Evolutionary conservation across 1,140 invertebrate genomes (phyloP).

Genomic region (Atta colombica): DNA sequence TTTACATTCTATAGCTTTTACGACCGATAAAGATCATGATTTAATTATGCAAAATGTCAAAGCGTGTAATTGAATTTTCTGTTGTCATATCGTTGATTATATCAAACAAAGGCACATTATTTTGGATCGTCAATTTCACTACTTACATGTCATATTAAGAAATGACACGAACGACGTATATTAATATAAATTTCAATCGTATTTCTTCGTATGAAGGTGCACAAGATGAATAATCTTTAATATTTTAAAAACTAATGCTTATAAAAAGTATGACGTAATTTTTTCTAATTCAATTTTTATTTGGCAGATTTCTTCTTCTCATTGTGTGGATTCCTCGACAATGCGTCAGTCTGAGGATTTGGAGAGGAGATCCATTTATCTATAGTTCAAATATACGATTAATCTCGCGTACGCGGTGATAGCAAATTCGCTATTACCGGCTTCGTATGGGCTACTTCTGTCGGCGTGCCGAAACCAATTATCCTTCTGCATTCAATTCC

Average conservation of each 20-base stretch:
- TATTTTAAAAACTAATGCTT: neutral
- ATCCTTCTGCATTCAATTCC: conserved; percentile 72
- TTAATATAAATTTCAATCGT: conserved; percentile 17
- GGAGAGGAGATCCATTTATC: conserved; percentile 44
- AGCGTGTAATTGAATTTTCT: conserved; percentile 42
- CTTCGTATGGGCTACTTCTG: conserved; percentile 67
- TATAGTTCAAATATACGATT: conserved; percentile 50
- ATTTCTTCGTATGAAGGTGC: neutral
- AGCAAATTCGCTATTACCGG: conserved; percentile 70
- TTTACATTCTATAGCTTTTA: neutral
- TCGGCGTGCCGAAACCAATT: conserved; percentile 70
- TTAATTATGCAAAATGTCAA: conserved; percentile 31
- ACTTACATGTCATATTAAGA: neutral
- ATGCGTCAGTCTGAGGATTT: conserved; percentile 14
- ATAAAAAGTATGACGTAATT: neutral
- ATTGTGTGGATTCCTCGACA: neutral
- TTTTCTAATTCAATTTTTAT: neutral
- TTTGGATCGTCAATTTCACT: conserved; percentile 21
- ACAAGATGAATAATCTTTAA: neutral
- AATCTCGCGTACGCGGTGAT: conserved; percentile 52
- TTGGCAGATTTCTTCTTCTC: neutral
- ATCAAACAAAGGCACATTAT: conserved; percentile 18
- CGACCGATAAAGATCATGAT: neutral
- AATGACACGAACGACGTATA: conserved; percentile 1
- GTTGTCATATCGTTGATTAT: conserved; percentile 39